These are phyloP conservation scores for Peromyscus attwateri DNA, from an alignment of 2,797 vertebrate genomes.

Conservation along the genomic window DNA sequence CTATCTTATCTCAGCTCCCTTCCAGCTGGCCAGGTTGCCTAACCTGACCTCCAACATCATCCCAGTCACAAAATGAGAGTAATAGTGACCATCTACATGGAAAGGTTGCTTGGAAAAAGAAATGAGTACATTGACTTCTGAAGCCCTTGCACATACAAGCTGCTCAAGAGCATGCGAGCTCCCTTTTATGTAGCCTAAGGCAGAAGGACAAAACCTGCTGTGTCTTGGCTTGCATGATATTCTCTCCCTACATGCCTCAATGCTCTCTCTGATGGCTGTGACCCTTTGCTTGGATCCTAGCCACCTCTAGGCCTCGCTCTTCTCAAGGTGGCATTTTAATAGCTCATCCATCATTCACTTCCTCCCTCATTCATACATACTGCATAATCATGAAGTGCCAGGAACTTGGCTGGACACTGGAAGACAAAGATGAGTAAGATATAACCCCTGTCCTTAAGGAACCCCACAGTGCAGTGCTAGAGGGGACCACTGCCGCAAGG, in stretches of 20 bases:
- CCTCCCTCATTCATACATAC: slow-evolving; percentile 62
- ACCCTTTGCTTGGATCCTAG: slow-evolving; percentile 60
- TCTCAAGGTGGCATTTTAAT: slow-evolving; percentile 63
- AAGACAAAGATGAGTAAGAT: slow-evolving; percentile 72
- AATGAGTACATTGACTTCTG: not conserved
- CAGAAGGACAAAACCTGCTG: not conserved
- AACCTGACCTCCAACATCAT: not conserved
- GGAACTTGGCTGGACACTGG: slow-evolving; percentile 57
- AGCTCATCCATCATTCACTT: slow-evolving; percentile 62
- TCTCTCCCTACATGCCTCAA: slow-evolving; percentile 1
- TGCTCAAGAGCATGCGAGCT: slow-evolving; percentile 24
- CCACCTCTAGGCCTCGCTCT: slow-evolving; percentile 55
- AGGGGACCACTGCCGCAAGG: not conserved
- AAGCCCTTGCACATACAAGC: not conserved
- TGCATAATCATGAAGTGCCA: slow-evolving; percentile 38
- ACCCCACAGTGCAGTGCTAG: not conserved
- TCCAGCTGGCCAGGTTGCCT: not conserved
- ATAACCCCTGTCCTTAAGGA: slow-evolving; percentile 48
- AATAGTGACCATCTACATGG: not conserved
- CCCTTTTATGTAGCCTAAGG: not conserved
- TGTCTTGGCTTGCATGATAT: slow-evolving; percentile 4
- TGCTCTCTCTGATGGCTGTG: slow-evolving; percentile 22
- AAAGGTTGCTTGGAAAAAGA: not conserved
- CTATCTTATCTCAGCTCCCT: not conserved
- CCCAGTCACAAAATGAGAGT: slow-evolving; percentile 16